These are phyloP conservation scores for Cynaeus angustus DNA, from an alignment of 2,888 invertebrate species.

Conservation along the genomic window DNA sequence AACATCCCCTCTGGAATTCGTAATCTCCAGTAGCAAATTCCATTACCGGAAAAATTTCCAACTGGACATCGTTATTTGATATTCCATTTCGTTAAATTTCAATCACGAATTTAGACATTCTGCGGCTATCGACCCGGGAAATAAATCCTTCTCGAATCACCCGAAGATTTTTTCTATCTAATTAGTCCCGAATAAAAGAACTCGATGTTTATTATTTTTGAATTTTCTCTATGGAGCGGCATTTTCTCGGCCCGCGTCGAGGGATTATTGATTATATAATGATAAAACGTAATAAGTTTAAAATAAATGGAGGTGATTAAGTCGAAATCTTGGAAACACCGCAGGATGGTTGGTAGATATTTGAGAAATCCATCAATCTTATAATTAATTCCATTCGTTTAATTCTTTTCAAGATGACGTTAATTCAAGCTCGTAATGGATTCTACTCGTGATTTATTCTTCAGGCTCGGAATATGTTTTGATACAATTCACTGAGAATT, in stretches of 20 bases:
- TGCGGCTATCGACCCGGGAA: conserved; percentile 47
- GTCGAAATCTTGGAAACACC: conserved; percentile 63
- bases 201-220: conserved; percentile 39
- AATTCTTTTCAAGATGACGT: conserved; percentile 73
- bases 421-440: conserved; percentile 71
- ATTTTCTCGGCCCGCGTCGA: conserved; percentile 19
- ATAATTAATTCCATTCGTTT: conserved; percentile 73
- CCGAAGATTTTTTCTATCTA: conserved; percentile 40
- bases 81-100: conserved; percentile 63
- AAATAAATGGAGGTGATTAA: conserved; percentile 57
- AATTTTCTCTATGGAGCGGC: conserved; percentile 20
- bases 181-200: conserved; percentile 40
- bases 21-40: conserved; percentile 67
- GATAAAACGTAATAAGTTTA: conserved; percentile 51
- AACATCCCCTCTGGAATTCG: conserved; percentile 65
- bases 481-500: conserved; percentile 60
- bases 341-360: conserved; percentile 61
- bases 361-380: conserved; percentile 72
- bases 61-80: conserved; percentile 64
- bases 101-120: conserved; percentile 60
- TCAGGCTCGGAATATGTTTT: conserved; percentile 60
- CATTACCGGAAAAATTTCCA: conserved; percentile 63
- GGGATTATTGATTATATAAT: conserved; percentile 46
- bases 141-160: conserved; percentile 43
- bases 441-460: conserved; percentile 69